A percentile compares a stretch with the other conserved stretches of the same genome.
These are phyloP conservation scores for Actias luna DNA, from an alignment of 2,888 invertebrate species.

Conservation along the genomic window DNA sequence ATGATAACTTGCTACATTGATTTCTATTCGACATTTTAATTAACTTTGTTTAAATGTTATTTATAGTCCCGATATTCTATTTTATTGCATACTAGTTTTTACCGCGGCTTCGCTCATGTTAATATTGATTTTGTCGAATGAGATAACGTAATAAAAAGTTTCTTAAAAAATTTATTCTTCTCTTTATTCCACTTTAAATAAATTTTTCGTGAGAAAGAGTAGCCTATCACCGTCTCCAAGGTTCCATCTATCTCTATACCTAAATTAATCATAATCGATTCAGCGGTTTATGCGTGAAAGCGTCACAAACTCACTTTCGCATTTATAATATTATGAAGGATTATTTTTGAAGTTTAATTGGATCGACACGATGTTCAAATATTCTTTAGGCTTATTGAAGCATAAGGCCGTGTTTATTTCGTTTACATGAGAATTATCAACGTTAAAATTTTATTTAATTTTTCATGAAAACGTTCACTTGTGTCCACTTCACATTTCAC, in stretches of 20 bases:
- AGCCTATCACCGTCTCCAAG: too few relatives aligned
- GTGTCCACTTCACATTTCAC: slow-evolving; percentile 15
- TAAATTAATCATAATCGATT: too few relatives aligned
- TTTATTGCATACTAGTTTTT: not conserved
- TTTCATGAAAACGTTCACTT: slow-evolving; percentile 39
- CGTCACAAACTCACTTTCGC: too few relatives aligned
- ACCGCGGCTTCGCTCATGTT: too few relatives aligned
- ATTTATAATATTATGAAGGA: too few relatives aligned
- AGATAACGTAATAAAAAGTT: too few relatives aligned
- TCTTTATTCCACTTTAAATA: too few relatives aligned
- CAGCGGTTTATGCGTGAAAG: too few relatives aligned
- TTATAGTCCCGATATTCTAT: not conserved
- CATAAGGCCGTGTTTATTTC: not conserved
- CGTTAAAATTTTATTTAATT: slow-evolving; percentile 9
- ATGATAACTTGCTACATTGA: not conserved
- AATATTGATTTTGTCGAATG: too few relatives aligned
- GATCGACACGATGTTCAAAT: not conserved
- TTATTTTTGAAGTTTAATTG: not conserved
- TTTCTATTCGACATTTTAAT: not conserved
- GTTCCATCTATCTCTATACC: too few relatives aligned
- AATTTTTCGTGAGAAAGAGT: too few relatives aligned
- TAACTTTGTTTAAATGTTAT: not conserved
- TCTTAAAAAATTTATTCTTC: too few relatives aligned
- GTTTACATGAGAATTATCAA: slow-evolving; percentile 12
- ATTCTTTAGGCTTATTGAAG: not conserved